These are phyloP conservation scores for Pocillopora verrucosa DNA, from an alignment of 64 coral and sea anemone species.

Conservation along the genomic window DNA sequence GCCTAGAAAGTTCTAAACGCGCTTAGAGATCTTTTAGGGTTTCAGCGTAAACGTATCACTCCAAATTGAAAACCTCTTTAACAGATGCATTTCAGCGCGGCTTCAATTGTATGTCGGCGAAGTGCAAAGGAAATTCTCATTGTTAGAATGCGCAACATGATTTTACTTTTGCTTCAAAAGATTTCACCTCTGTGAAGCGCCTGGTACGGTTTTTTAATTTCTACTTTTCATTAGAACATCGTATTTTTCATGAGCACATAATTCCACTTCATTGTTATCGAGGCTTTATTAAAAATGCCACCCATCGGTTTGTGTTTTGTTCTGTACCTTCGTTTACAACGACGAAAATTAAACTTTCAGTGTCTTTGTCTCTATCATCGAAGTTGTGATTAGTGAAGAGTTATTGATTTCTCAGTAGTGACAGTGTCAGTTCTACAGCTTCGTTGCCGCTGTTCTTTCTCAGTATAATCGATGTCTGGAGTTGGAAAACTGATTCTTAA, in stretches of 20 bases:
- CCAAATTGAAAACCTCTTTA: slow-evolving; percentile 13
- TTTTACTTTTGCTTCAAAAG: slow-evolving; percentile 25
- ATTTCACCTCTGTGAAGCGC: background rate
- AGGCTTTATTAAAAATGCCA: slow-evolving; percentile 24
- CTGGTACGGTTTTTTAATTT: background rate
- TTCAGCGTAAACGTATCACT: background rate
- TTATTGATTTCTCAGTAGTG: background rate
- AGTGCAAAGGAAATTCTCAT: slow-evolving; percentile 18
- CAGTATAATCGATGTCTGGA: background rate
- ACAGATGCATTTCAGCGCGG: slow-evolving; percentile 23
- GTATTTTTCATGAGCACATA: background rate
- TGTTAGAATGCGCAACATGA: slow-evolving; percentile 17
- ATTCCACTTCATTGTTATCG: slow-evolving; percentile 1
- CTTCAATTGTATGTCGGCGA: slow-evolving; percentile 32
- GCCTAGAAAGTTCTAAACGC: background rate
- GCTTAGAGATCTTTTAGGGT: background rate
- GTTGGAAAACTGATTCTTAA: background rate
- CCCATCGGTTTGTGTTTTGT: slow-evolving; percentile 12
- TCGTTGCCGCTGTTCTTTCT: background rate
- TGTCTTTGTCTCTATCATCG: background rate
- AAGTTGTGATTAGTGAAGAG: background rate
- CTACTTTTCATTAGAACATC: slow-evolving; percentile 1
- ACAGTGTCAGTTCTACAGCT: background rate
- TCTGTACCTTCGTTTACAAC: background rate
- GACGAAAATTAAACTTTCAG: slow-evolving; percentile 10